Conservation (phyloP, 1,140 invertebrate species). For the Ericerus pela region DNA sequence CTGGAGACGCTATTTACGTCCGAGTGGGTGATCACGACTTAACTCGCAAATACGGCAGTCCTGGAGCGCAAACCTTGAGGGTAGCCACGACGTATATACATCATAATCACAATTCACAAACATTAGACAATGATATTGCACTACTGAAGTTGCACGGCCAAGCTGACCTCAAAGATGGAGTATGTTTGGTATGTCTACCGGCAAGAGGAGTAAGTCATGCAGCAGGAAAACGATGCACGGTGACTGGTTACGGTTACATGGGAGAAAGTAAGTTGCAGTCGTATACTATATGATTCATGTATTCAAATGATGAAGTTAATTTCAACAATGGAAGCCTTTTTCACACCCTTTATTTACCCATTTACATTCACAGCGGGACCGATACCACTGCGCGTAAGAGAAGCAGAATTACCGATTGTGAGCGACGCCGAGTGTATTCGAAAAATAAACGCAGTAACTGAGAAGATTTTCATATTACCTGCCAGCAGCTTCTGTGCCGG, state of each 20-base stretch:
- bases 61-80: conserved; percentile 70
- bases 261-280: conserved; percentile 56
- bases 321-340: background rate
- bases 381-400: conserved; percentile 70
- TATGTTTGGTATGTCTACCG: conserved; percentile 74
- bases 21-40: conserved; percentile 86
- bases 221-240: conserved; percentile 75
- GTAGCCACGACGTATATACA: conserved; percentile 89
- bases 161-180: conserved; percentile 69
- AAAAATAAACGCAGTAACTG: conserved; percentile 83
- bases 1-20: conserved; percentile 79
- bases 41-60: conserved; percentile 68
- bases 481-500: conserved; percentile 86
- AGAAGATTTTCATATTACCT: conserved; percentile 83
- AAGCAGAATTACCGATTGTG: conserved; percentile 84
- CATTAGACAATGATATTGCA: conserved; percentile 89
- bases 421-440: conserved; percentile 79
- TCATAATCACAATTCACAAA: conserved; percentile 91
- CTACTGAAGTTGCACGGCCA: conserved; percentile 80
- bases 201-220: conserved; percentile 68
- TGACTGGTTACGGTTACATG: conserved; percentile 89
- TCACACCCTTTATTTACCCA: conserved; percentile 19
- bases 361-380: conserved; percentile 65
- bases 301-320: background rate
- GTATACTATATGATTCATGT: background rate